Conservation (phyloP, 2,113 vertebrate species). For the Ramphastos sulfuratus region DNA sequence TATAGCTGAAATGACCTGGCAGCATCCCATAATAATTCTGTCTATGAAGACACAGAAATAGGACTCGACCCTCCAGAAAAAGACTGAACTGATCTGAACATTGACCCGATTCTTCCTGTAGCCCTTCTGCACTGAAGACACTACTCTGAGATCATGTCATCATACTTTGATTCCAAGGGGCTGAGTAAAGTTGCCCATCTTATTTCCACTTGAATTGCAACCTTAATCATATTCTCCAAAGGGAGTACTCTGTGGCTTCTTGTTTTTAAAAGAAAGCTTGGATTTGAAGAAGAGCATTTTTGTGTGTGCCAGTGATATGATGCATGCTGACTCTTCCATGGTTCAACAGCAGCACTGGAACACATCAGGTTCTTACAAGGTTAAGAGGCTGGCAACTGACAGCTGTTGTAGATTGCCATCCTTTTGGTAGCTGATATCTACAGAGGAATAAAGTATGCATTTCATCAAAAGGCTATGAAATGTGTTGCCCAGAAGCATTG, state of each 20-base stretch:
- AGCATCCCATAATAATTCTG: not conserved
- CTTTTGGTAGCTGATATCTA: not conserved
- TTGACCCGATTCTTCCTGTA: not conserved
- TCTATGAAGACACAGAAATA: not conserved
- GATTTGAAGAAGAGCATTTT: not conserved
- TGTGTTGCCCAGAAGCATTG: not conserved
- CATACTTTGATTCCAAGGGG: not conserved
- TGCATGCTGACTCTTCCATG: not conserved
- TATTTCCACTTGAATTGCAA: not conserved
- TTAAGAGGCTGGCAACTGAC: not conserved
- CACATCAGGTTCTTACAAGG: fast-evolving
- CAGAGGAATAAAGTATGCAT: not conserved
- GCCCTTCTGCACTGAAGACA: not conserved
- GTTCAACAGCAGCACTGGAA: not conserved
- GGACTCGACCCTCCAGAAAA: not conserved
- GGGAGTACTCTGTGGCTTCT: not conserved
- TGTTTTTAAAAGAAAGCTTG: not conserved
- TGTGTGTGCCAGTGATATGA: not conserved
- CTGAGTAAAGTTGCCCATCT: not conserved
- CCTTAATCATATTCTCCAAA: not conserved
- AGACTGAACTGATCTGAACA: not conserved
- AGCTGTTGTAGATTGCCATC: not conserved
- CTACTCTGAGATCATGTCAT: not conserved
- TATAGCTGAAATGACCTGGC: not conserved
- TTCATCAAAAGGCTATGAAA: not conserved